Evolutionary conservation across 2,888 invertebrate genomes (phyloP).

Genomic region (Junonia oenone): DNA sequence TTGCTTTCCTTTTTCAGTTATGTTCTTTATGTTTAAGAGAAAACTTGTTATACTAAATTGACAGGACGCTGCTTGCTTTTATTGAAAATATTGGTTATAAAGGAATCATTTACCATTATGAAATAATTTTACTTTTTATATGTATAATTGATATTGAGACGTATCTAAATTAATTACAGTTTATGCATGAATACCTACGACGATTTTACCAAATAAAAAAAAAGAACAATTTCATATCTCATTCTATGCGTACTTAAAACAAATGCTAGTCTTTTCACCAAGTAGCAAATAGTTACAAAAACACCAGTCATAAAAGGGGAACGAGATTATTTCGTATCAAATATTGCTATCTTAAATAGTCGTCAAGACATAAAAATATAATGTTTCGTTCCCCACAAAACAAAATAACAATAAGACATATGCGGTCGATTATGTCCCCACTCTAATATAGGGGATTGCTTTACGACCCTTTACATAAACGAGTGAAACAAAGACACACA

Average conservation of each 20-base stretch:
- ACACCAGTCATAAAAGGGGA: too few species aligned
- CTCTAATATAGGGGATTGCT: constrained; percentile 69
- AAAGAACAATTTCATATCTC: too few species aligned
- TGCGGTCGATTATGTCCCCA: constrained; percentile 61
- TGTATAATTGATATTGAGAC: too few species aligned
- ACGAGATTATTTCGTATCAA: too few species aligned
- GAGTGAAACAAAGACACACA: constrained; percentile 64
- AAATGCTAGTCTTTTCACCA: too few species aligned
- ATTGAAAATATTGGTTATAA: not conserved
- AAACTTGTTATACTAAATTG: constrained; percentile 13
- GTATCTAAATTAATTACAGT: not conserved
- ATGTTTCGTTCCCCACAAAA: constrained; percentile 48
- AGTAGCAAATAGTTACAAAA: not conserved
- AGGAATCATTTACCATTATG: too few species aligned
- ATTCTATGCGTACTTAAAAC: too few species aligned
- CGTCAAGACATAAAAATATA: constrained; percentile 53
- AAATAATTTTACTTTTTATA: too few species aligned
- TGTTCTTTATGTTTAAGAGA: constrained; percentile 17
- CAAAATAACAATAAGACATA: constrained; percentile 61
- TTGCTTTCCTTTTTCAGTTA: constrained; percentile 24
- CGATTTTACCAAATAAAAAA: too few species aligned
- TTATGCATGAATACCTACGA: too few species aligned
- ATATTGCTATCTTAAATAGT: constrained; percentile 38
- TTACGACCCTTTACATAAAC: constrained; percentile 70
- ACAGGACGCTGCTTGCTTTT: constrained; percentile 1